Conservation (phyloP, 2,888 invertebrate species). For the Malacosoma neustria region DNA sequence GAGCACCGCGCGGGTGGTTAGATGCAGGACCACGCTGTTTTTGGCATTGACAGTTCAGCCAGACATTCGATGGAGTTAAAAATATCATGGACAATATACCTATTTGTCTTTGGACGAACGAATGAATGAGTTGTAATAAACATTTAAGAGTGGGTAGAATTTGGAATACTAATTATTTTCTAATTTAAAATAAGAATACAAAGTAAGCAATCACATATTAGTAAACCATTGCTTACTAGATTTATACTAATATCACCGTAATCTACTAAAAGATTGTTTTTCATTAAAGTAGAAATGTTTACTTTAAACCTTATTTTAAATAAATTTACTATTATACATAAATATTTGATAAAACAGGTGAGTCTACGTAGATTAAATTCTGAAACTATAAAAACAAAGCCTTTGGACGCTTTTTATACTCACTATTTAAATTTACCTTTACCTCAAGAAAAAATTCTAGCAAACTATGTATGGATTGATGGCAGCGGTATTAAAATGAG, state of each 20-base stretch:
- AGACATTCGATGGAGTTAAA: too few species aligned
- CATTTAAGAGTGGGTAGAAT: too few species aligned
- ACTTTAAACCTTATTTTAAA: neutral
- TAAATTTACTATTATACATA: neutral
- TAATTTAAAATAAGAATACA: too few species aligned
- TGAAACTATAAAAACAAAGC: conserved; percentile 25
- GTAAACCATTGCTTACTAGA: neutral
- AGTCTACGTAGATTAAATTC: conserved; percentile 22
- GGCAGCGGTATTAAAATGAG: conserved; percentile 83
- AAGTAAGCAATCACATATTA: neutral
- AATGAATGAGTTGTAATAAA: too few species aligned
- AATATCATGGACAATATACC: too few species aligned
- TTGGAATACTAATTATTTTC: too few species aligned
- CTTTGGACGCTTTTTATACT: conserved; percentile 31
- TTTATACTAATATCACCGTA: neutral
- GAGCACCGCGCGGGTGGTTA: too few species aligned
- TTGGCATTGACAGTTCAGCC: too few species aligned
- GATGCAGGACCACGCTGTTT: too few species aligned
- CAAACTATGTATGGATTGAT: conserved; percentile 87
- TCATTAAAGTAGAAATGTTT: neutral
- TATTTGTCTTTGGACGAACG: too few species aligned
- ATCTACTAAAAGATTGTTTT: neutral
- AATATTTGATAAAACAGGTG: conserved; percentile 6
- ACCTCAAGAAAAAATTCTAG: conserved; percentile 75
- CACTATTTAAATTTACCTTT: conserved; percentile 60